These are phyloP conservation scores for Furcifer pardalis DNA, from an alignment of 2,797 vertebrate genomes.

Conservation along the genomic window DNA sequence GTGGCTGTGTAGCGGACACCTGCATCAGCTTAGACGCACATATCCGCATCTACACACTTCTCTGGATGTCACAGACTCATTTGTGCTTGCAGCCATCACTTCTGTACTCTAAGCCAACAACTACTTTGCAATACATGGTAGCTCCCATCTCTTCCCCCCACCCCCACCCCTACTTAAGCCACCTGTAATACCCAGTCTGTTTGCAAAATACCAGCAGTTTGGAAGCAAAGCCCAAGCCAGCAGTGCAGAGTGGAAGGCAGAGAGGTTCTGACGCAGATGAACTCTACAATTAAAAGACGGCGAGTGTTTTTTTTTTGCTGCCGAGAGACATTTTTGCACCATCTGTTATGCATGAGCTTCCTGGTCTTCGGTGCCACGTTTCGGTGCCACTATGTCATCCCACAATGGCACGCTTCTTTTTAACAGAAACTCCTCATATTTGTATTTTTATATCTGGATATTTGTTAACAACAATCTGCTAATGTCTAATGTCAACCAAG, in stretches of 20 bases:
- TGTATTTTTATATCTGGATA: constrained; percentile 99
- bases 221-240: constrained; percentile 54
- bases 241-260: constrained; percentile 39
- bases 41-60: neutral
- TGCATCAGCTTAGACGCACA: neutral
- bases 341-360: constrained; percentile 96
- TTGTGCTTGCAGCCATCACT: constrained; percentile 11
- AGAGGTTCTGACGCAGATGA: constrained; percentile 47
- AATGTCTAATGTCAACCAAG: constrained; percentile 86
- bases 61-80: constrained; percentile 12
- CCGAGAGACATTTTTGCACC: constrained; percentile 85
- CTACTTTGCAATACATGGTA: constrained; percentile 66
- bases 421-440: constrained; percentile 91
- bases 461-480: constrained; percentile 97
- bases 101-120: constrained; percentile 31
- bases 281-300: constrained; percentile 55
- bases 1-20: constrained; percentile 23
- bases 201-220: constrained; percentile 70
- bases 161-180: neutral
- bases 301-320: constrained; percentile 73
- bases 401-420: constrained; percentile 92
- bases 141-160: constrained; percentile 58
- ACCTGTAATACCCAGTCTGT: constrained; percentile 45
- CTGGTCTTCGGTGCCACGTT: constrained; percentile 83
- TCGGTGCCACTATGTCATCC: constrained; percentile 82